These are phyloP conservation scores for Amblyopsis rosae DNA, from an alignment of 2,113 vertebrate genomes.

Conservation along the genomic window DNA sequence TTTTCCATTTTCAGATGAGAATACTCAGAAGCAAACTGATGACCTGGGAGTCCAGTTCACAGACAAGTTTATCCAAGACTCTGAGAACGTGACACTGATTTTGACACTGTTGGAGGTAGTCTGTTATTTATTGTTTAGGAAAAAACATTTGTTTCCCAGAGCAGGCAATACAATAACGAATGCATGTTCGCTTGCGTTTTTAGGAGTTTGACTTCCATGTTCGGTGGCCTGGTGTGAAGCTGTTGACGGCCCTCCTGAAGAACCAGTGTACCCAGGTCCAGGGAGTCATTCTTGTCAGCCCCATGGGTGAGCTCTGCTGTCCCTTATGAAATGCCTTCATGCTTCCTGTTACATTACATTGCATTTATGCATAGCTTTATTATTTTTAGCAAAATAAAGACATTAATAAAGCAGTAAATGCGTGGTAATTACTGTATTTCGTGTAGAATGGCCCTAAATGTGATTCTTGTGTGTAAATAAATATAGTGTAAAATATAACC, in stretches of 20 bases:
- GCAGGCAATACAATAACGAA: neutral
- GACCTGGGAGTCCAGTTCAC: conserved; percentile 92
- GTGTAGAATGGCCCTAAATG: neutral
- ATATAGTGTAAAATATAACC: too few species aligned
- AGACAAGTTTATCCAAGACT: conserved; percentile 90
- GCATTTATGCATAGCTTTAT: neutral
- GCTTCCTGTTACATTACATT: neutral
- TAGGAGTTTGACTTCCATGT: conserved; percentile 99
- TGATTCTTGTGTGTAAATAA: too few species aligned
- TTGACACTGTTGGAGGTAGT: conserved; percentile 89
- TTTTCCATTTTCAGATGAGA: conserved; percentile 82
- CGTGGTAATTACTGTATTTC: neutral
- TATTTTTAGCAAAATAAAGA: too few species aligned
- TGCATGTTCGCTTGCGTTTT: conserved; percentile 1
- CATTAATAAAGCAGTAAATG: neutral
- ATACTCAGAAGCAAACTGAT: conserved; percentile 84
- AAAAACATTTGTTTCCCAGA: neutral
- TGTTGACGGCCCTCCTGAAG: conserved; percentile 91
- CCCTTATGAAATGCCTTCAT: neutral
- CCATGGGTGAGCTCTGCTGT: conserved; percentile 85
- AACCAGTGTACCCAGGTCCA: conserved; percentile 89
- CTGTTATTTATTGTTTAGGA: conserved; percentile 3
- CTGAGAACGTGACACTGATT: conserved; percentile 90
- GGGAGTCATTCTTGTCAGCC: conserved; percentile 94
- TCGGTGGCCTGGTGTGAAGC: conserved; percentile 94